These are phyloP conservation scores for Drosophila nr. perissopoda DNA, from an alignment of 2,888 invertebrate genomes.

Conservation along the genomic window DNA sequence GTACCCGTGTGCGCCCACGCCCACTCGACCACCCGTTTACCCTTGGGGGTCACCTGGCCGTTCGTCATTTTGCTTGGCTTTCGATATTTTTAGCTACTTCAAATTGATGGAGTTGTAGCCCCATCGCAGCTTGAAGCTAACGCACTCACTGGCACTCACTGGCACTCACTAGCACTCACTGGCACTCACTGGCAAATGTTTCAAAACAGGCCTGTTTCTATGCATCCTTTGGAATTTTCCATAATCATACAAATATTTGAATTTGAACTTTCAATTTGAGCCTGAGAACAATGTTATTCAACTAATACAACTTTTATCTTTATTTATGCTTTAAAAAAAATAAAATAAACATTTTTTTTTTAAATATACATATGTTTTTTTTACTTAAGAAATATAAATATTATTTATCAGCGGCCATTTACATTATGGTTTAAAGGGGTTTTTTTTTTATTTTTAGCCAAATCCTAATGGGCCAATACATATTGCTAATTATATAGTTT, in stretches of 20 bases:
- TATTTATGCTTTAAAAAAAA: no score
- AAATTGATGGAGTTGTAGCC: not conserved
- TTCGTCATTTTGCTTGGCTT: not conserved
- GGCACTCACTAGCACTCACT: not conserved
- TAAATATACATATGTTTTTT: no score
- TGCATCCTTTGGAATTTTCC: not conserved
- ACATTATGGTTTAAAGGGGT: not conserved
- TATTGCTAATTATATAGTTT: constrained; percentile 51
- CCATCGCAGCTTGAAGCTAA: not conserved
- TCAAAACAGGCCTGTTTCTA: not conserved
- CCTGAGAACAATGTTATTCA: not conserved
- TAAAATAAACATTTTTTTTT: no score
- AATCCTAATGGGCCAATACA: constrained; percentile 6
- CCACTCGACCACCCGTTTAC: not conserved
- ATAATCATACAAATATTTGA: not conserved
- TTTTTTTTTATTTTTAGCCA: not conserved
- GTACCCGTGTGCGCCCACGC: not conserved
- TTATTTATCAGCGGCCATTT: not conserved
- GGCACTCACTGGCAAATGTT: not conserved
- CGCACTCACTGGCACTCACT: not conserved
- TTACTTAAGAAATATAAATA: not conserved
- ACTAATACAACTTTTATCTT: not conserved
- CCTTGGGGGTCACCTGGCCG: not conserved
- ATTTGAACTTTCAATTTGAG: not conserved
- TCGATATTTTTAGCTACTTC: not conserved